A percentile compares a stretch with the other conserved stretches of the same genome.
Evolutionary conservation across 2,113 vertebrate genomes (phyloP).

Genomic region (Symphodus melops): DNA sequence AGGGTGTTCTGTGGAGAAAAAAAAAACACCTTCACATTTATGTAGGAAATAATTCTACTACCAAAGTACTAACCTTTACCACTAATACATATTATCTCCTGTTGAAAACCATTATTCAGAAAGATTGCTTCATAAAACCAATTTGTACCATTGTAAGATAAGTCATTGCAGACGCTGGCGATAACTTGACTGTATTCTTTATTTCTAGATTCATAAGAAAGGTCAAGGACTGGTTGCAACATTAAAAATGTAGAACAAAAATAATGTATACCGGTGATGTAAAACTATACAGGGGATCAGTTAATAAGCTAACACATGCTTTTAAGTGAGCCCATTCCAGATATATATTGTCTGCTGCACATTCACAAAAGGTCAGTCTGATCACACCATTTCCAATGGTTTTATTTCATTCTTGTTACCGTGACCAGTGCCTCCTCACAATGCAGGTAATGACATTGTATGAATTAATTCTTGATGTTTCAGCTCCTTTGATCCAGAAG

Average conservation of each 20-base stretch:
- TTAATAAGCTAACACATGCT: conserved; percentile 45
- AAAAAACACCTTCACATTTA: not conserved
- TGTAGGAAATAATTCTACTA: not conserved
- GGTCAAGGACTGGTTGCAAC: conserved; percentile 24
- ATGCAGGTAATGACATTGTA: conserved; percentile 58
- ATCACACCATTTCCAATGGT: conserved; percentile 61
- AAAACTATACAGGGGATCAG: not conserved
- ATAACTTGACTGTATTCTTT: not conserved
- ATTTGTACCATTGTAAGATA: not conserved
- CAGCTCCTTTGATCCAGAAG: conserved; percentile 64
- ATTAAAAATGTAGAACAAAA: not conserved
- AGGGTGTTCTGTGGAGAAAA: no score
- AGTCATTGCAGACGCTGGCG: conserved; percentile 1
- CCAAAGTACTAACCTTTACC: not conserved
- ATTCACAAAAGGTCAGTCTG: conserved; percentile 67
- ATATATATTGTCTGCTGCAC: conserved; percentile 31
- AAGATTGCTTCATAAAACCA: not conserved
- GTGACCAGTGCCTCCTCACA: conserved; percentile 30
- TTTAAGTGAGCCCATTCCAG: conserved; percentile 24
- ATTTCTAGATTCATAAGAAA: not conserved
- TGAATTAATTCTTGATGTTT: conserved; percentile 75
- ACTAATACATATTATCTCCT: not conserved
- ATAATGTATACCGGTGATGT: no score
- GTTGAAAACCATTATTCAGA: not conserved
- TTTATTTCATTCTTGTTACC: conserved; percentile 64